Conservation (phyloP, 2,888 invertebrate genomes). For the Brachylomia viminalis region DNA sequence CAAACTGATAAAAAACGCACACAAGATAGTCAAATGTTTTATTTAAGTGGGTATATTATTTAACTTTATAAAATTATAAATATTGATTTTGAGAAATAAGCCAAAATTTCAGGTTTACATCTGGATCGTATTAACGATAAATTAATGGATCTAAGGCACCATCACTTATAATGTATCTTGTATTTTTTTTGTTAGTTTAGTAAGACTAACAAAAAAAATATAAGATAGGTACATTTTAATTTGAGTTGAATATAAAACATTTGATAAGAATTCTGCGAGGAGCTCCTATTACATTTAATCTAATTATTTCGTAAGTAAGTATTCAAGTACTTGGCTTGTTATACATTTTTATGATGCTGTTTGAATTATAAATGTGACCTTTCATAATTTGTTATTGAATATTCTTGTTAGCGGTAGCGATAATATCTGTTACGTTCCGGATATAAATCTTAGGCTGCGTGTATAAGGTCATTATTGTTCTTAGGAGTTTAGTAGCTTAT, state of each 20-base stretch:
- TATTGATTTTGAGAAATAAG: slow-evolving; percentile 7
- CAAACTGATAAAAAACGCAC: slow-evolving; percentile 41
- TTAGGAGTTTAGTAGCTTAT: slow-evolving; percentile 17
- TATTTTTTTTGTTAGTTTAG: too few relatives aligned
- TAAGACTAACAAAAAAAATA: background rate
- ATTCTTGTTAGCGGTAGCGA: slow-evolving; percentile 63
- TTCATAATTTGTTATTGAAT: slow-evolving; percentile 66
- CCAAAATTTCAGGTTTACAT: background rate
- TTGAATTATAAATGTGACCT: slow-evolving; percentile 64
- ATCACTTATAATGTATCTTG: too few relatives aligned
- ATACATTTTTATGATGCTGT: slow-evolving; percentile 44
- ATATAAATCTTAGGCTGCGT: slow-evolving; percentile 70
- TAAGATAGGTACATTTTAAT: slow-evolving; percentile 7
- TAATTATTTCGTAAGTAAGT: slow-evolving; percentile 26
- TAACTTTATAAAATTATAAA: background rate
- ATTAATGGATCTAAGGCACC: background rate
- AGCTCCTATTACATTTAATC: slow-evolving; percentile 25
- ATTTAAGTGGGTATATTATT: background rate
- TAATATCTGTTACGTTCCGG: slow-evolving; percentile 82
- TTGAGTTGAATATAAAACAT: slow-evolving; percentile 14
- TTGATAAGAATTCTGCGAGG: slow-evolving; percentile 22
- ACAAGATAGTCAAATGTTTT: slow-evolving; percentile 29
- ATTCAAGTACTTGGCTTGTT: slow-evolving; percentile 28
- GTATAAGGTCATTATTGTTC: slow-evolving; percentile 31
- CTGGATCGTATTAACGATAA: background rate